Base-by-base conservation (phyloP, 1,140 invertebrate genomes). In the Pomacea maculata region DNA sequence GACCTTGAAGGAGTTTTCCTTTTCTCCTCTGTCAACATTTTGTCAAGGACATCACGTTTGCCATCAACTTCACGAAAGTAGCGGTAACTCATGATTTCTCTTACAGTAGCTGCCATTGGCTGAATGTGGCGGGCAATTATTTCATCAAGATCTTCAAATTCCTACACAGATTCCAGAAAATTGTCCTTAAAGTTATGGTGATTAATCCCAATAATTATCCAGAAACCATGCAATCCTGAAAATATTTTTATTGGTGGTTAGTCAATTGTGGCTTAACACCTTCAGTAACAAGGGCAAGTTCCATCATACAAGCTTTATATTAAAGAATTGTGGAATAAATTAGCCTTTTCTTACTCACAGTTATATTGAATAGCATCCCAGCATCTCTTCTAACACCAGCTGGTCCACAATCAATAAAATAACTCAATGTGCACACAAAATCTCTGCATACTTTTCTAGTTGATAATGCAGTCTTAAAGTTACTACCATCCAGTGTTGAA, bases 71-170 rank as follows among this genome's bases (percentile, higher is more conserved):
- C 93, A 85, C 95, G 95, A 89, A 95, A 98, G 89, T 99, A 98
- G 88, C 97, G 98, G 90, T 98, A 99, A 34, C 95, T 94, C 19
- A 98, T 92, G 54, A 99, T 93, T 88, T 99, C 98, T 1, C 97
- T 93, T 1, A 96, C 97, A 88, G 95, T 95, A 0, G 94, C 93
- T 7, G 98, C 97, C 97, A 99, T 98, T 0, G 98, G 98, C 84
- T 96, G 97, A 10, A 99, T 95, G 91, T 98, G 94, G 17, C 98
- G 94, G 0, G 98, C 98, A 64, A 99, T 97, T 72, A 99, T 99
- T 95, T 99, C 98, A 92, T 99, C 98, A 21, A 99, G 92, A 92
- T 99, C 98, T 93, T 99, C 98, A 92, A 98, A 99, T 87, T 98
- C 96, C 87, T 93, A 81, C 34, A 91, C 85, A 82, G 64, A 9